phyloP scores from a whole-genome alignment of 2,113 vertebrate species.

The Anser cygnoides region DNA sequence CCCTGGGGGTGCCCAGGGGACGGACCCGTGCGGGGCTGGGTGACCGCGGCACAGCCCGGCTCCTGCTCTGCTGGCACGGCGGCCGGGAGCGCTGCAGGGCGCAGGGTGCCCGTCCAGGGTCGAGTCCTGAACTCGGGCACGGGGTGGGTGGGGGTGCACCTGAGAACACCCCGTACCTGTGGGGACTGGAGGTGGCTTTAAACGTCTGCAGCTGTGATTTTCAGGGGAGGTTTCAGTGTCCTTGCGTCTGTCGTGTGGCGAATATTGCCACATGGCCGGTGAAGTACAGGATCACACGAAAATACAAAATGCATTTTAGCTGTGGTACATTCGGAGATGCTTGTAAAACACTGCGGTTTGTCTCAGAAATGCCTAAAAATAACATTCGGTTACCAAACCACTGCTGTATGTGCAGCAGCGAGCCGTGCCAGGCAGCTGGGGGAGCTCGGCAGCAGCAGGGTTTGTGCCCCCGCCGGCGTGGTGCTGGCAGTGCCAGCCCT shows the following conservation, averaged over 20 bases:
- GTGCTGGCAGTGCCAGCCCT: neutral
- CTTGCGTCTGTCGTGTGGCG: neutral
- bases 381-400: accelerated
- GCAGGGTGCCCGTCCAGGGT: neutral
- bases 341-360: neutral
- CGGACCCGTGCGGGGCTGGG: neutral
- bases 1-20: neutral
- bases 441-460: neutral
- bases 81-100: neutral
- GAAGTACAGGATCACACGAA: neutral
- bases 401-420: accelerated
- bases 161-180: neutral
- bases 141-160: neutral
- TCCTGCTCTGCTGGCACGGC: neutral
- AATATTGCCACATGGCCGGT: neutral
- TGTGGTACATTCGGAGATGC: neutral
- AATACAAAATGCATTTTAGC: accelerated
- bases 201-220: neutral
- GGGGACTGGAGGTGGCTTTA: neutral
- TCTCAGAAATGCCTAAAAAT: neutral
- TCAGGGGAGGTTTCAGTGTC: accelerated
- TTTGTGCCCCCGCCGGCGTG: accelerated
- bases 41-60: neutral
- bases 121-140: neutral
- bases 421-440: neutral